phyloP scores from a whole-genome alignment of 30 jellyfish, hydroid and myxozoan genomes.

The Catostylus mosaicus region DNA sequence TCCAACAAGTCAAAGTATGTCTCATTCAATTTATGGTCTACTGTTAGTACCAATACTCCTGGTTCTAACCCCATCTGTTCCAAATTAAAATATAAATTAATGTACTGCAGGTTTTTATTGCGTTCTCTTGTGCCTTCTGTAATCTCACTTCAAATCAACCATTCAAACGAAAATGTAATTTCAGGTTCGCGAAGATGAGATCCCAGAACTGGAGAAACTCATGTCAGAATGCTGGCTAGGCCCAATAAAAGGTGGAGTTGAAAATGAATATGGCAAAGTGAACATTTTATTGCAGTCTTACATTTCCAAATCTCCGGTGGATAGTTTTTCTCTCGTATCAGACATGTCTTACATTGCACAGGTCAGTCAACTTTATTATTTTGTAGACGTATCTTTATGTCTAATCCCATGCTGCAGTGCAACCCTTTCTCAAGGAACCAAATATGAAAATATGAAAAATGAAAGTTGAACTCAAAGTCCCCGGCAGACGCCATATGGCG shows the following conservation, averaged over 20 bases:
- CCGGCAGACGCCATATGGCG: too few species aligned
- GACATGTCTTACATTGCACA: constrained; percentile 98
- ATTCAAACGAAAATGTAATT: neutral
- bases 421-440: too few species aligned
- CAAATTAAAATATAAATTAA: too few species aligned
- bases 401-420: too few species aligned
- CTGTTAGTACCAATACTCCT: too few species aligned
- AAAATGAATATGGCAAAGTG: constrained; percentile 91
- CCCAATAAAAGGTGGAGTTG: constrained; percentile 92
- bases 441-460: too few species aligned
- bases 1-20: constrained; percentile 89
- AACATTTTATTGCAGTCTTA: constrained; percentile 86
- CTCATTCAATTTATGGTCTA: neutral
- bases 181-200: constrained; percentile 97
- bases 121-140: neutral
- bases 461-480: too few species aligned
- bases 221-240: constrained; percentile 73
- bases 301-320: constrained; percentile 74
- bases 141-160: neutral
- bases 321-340: constrained; percentile 87
- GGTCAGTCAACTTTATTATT: too few species aligned
- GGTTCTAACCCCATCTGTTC: too few species aligned
- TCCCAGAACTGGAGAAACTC: constrained; percentile 84
- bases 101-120: too few species aligned
- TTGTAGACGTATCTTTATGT: too few species aligned